Evolutionary conservation across 2,888 invertebrate species (phyloP).

Genomic region (Salticus scenicus): DNA sequence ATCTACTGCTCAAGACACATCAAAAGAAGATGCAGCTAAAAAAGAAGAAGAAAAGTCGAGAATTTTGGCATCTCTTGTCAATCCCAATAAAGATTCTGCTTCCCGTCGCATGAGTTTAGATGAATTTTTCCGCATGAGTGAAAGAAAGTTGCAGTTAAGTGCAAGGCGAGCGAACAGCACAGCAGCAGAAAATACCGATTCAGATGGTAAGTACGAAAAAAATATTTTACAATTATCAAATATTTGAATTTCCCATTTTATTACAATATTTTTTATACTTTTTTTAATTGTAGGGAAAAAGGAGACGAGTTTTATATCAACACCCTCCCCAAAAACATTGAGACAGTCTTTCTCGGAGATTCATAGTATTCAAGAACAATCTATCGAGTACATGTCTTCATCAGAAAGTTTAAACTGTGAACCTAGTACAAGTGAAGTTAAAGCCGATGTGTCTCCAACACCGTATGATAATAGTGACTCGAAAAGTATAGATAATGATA

Average conservation of each 20-base stretch:
- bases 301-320: conserved; percentile 65
- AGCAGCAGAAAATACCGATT: conserved; percentile 31
- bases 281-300: conserved; percentile 22
- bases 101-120: conserved; percentile 81
- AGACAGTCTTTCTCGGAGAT: conserved; percentile 66
- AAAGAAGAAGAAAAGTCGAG: conserved; percentile 69
- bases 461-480: conserved; percentile 23
- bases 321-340: conserved; percentile 43
- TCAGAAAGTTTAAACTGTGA: conserved; percentile 66
- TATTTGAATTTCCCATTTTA: background rate
- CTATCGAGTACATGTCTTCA: conserved; percentile 70
- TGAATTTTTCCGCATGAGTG: conserved; percentile 85
- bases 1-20: background rate
- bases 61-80: conserved; percentile 69
- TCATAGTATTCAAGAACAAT: conserved; percentile 68
- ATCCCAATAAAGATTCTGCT: conserved; percentile 46
- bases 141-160: conserved; percentile 77
- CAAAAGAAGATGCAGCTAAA: conserved; percentile 80
- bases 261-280: background rate
- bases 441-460: conserved; percentile 63
- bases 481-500: background rate
- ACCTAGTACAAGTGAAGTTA: conserved; percentile 53
- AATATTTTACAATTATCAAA: background rate
- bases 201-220: conserved; percentile 19
- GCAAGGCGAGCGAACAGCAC: conserved; percentile 33